A percentile compares a stretch with the other conserved stretches of the same genome.
These are phyloP conservation scores for Myathropa florea DNA, from an alignment of 2,888 invertebrate species.

Conservation along the genomic window DNA sequence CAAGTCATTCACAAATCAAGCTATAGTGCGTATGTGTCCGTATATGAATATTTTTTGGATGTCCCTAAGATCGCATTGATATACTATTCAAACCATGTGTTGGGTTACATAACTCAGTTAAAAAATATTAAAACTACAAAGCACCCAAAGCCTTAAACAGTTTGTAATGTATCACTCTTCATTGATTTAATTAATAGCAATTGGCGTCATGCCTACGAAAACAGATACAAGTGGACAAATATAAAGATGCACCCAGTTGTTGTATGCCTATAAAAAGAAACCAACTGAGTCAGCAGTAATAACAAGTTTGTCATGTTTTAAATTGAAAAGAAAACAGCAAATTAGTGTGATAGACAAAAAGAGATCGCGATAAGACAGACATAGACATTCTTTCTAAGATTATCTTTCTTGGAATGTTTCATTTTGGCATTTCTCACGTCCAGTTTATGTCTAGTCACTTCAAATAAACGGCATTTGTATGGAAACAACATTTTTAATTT, in stretches of 20 bases:
- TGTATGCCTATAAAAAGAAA: background rate
- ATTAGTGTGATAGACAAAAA: background rate
- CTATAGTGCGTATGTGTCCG: too few relatives aligned
- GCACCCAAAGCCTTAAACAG: background rate
- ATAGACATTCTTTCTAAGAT: background rate
- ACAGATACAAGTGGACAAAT: background rate
- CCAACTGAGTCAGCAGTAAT: background rate
- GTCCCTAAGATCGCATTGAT: too few relatives aligned
- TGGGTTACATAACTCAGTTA: too few relatives aligned
- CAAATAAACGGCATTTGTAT: background rate
- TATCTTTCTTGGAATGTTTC: background rate
- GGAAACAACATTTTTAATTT: background rate
- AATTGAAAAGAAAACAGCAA: background rate
- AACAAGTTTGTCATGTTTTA: background rate
- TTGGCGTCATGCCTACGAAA: background rate
- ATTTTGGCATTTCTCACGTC: background rate
- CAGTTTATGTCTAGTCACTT: background rate
- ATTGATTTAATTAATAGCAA: background rate
- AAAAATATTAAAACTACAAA: background rate
- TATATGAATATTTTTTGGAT: too few relatives aligned
- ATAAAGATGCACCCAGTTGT: background rate
- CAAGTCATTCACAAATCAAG: too few relatives aligned
- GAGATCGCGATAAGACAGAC: background rate
- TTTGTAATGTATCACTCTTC: background rate
- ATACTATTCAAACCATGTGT: too few relatives aligned